Conservation (phyloP, 2,797 vertebrate genomes). For the Liasis olivaceus region DNA sequence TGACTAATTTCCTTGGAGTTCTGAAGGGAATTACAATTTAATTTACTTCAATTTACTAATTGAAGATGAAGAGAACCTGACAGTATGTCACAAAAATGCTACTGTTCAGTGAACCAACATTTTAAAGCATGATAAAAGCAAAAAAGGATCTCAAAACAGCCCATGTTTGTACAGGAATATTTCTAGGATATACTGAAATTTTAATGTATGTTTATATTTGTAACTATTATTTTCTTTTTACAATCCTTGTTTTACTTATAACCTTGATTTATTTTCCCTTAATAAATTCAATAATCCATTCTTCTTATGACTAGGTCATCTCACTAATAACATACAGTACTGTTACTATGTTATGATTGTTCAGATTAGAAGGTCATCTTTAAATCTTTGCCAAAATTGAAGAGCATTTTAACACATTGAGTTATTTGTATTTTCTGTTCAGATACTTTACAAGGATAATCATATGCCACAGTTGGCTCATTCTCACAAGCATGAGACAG, state of each 20-base stretch:
- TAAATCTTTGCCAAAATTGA: too few species aligned
- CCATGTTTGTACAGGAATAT: background rate
- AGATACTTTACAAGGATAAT: background rate
- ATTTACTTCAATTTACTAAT: background rate
- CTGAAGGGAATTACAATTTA: background rate
- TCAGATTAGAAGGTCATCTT: too few species aligned
- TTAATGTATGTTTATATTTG: background rate
- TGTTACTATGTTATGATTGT: too few species aligned
- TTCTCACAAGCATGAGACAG: background rate
- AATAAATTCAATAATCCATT: background rate
- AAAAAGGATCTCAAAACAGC: background rate
- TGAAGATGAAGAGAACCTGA: background rate
- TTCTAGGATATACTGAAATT: background rate
- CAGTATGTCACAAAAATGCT: background rate
- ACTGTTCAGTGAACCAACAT: background rate
- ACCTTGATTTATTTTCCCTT: background rate
- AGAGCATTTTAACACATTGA: too few species aligned
- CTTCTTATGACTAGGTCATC: background rate
- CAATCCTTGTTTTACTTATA: background rate
- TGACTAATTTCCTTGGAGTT: background rate
- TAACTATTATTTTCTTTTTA: background rate
- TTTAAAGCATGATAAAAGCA: background rate
- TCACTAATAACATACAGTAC: background rate
- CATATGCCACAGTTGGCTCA: background rate
- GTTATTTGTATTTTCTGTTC: background rate